Evolutionary conservation across 2,888 invertebrate genomes (phyloP).

Genomic region (Alviniconcha strummeri): DNA sequence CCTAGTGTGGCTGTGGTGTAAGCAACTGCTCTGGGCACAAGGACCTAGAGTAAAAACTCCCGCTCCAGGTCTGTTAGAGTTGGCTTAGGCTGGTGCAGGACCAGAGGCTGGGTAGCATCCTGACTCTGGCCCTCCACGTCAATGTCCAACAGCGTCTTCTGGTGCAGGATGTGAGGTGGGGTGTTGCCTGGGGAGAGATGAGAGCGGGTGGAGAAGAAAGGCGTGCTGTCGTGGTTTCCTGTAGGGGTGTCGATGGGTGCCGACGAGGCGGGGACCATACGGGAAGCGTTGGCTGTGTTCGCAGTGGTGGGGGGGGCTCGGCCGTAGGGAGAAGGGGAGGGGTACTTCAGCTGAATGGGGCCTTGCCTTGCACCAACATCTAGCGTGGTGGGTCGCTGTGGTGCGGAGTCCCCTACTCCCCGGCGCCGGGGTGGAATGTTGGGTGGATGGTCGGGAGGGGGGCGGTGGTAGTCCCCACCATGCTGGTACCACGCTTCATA

Average conservation of each 20-base stretch:
- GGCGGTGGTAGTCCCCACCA: constrained; percentile 42
- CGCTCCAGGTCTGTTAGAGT: constrained; percentile 46
- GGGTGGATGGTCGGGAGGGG: constrained; percentile 44
- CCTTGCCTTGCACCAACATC: constrained; percentile 74
- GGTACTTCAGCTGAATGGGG: constrained; percentile 44
- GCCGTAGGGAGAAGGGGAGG: constrained; percentile 37
- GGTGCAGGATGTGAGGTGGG: constrained; percentile 68
- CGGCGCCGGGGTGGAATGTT: constrained; percentile 59
- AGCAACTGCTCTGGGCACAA: too few relatives aligned
- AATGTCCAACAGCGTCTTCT: constrained; percentile 70
- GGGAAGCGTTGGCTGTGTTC: constrained; percentile 41
- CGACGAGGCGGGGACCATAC: constrained; percentile 48
- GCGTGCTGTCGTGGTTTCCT: constrained; percentile 84
- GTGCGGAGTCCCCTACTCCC: constrained; percentile 64
- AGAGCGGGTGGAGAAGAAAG: constrained; percentile 85
- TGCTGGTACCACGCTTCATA: constrained; percentile 29
- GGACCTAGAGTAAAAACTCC: constrained; percentile 40
- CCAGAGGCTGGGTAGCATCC: constrained; percentile 67
- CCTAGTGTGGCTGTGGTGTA: too few relatives aligned
- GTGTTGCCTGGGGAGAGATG: constrained; percentile 78
- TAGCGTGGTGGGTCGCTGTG: constrained; percentile 80
- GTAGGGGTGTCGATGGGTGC: constrained; percentile 68
- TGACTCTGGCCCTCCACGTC: constrained; percentile 72
- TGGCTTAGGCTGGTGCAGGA: constrained; percentile 42
- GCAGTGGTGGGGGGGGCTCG: constrained; percentile 38